Base-by-base conservation (phyloP, 2,888 invertebrate genomes). In the Pseudococcus longispinus region DNA sequence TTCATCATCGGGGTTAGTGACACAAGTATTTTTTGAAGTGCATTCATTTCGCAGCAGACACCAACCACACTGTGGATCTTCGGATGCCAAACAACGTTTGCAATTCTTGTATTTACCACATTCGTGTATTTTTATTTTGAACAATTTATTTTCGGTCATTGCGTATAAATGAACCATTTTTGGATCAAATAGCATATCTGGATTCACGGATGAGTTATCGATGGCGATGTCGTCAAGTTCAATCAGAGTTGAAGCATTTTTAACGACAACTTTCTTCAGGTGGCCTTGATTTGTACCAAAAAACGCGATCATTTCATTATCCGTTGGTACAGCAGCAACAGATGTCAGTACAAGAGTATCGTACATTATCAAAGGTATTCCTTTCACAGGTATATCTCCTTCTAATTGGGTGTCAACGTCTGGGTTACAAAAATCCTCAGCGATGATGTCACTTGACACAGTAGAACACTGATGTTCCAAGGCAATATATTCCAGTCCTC, bases 331-430 rank as follows among this genome's bases (percentile, higher is more conserved):
- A 87, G 98, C 97, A 15, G 97, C 96, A 65, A 99, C 96, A 29
- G 98, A 95, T 13, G 98, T 97, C 4, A 37, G 9, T 89, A 98
- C 93, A 89, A 94, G 94, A 89, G 95, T 95, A 89, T 93, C 93
- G 90, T 97, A 97, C 89, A 94, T 93, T 55, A 96, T 93, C 85
- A 97, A 97, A 26, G 98, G 96, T 87, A 95, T 93, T 0, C 96
- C 95, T 87, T 94, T 93, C 88, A 98, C 96, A 8, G 98, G 96
- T 89, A 95, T 95, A 90, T 96, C 96, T 46, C 98, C 98, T 87
- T 98, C 98, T 88, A 99, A 91, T n/a, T 98, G 98, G 84, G 98
- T 96, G 92, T 99, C 98, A 85, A 98, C 97, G 91, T 98, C 98
- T 89, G 96, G 92, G 8, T 98, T 98, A 91, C 98, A 98, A 91